Evolutionary conservation across 2,888 invertebrate genomes (phyloP), one percentile per base, ranked within the genome.

Genomic region (Pyrgus malvae): DNA sequence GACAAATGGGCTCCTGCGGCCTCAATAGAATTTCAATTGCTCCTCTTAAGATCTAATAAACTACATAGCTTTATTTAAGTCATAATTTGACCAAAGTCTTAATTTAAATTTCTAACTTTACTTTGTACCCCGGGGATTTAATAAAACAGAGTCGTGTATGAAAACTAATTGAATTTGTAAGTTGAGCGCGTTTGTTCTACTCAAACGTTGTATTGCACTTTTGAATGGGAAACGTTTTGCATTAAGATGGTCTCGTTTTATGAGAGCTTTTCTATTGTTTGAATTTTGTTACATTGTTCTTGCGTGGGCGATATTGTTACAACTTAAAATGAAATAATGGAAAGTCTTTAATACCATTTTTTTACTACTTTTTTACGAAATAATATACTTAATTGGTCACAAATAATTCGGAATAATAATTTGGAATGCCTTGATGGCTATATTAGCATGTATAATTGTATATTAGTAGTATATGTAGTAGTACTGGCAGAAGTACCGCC

Each of bases 11-110:
- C 51, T 29, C 51, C 51, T 51, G 51, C 51, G 53, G 45, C 53
- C 16, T 45, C 53, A 45, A 53, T 51, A 51, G 37, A 35, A 51
- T 51, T 53, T 53, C 53, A 53, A 53, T 53, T 45, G 53, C 53
- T 45, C 38, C 53, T 53, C 53, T 53, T 53, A 53, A 53, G 45
- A 53, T 45, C 45, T 53, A 45, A 53, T 53, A 53, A 53, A 45
- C 53, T 53, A 53, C 53, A 53, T 53, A 45, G 45, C 45, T 45
- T 45, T 40, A 53, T 53, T 53, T 38, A 53, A 53, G 29, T 53
- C 9, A 23, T 37, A 45, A 53, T 45, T 53, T 53, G 53, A 29
- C 38, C n/a, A 37, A 42, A 17, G 27, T 27, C 25, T 19, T 45
- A 21, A 45, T 38, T 38, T 5, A 11, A 41, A 45, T 17, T 19